Evolutionary conservation across 2,113 vertebrate species (phyloP).

Genomic region (Spea multiplicata): DNA sequence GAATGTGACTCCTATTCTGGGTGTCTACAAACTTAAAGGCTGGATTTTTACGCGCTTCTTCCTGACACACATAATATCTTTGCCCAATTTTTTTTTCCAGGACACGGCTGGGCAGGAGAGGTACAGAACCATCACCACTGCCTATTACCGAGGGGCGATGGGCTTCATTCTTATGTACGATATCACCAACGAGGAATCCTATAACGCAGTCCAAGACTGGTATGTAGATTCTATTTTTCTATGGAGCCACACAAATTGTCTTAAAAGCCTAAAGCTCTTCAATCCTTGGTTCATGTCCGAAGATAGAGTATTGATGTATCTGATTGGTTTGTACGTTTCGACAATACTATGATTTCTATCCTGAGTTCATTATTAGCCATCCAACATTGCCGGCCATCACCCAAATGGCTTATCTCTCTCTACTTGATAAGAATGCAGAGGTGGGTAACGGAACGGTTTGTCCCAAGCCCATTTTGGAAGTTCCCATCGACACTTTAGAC

Average conservation of each 20-base stretch:
- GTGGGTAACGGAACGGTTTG: no score
- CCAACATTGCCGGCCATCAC: no score
- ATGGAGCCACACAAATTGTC: background rate
- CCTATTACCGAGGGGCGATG: slow-evolving; percentile 96
- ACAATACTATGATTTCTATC: no score
- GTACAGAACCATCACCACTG: slow-evolving; percentile 96
- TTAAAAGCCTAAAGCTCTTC: background rate
- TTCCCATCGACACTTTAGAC: no score
- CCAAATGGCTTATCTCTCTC: no score
- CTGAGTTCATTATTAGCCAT: no score
- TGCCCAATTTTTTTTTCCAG: slow-evolving; percentile 58
- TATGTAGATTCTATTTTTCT: slow-evolving; percentile 55
- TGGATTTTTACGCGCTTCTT: no score
- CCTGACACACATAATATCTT: background rate
- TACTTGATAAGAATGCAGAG: no score
- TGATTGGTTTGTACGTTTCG: no score
- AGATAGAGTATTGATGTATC: background rate
- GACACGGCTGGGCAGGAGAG: slow-evolving; percentile 97
- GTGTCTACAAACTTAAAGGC: no score
- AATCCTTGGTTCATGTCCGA: background rate
- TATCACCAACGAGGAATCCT: slow-evolving; percentile 95
- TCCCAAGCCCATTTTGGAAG: no score
- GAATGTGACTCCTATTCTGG: no score
- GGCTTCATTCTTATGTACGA: slow-evolving; percentile 98
- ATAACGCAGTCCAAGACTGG: slow-evolving; percentile 96